Conservation (phyloP, 1,140 invertebrate genomes). For the Drosophila sulfurigaster region DNA sequence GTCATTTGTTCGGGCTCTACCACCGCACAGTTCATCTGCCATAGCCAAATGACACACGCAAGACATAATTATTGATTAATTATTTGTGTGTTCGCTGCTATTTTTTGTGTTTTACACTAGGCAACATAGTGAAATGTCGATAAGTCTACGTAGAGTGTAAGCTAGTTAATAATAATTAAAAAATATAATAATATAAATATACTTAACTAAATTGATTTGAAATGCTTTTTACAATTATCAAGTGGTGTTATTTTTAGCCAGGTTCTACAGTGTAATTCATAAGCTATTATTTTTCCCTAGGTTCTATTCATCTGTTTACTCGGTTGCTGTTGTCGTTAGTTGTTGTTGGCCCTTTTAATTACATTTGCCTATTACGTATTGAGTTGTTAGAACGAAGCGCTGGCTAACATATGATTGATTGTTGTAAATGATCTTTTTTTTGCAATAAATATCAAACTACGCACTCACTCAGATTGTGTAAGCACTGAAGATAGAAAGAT, state of each 20-base stretch:
- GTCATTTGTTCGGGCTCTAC: conserved; percentile 1
- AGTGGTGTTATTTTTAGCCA: not conserved
- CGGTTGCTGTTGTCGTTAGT: not conserved
- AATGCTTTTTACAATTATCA: not conserved
- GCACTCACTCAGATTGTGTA: conserved; percentile 22
- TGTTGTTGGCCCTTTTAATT: conserved; percentile 26
- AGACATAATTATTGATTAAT: conserved; percentile 75
- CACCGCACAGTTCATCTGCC: conserved; percentile 5
- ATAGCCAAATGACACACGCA: conserved; percentile 47
- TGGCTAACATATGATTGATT: conserved; percentile 34
- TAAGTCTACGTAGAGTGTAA: not conserved
- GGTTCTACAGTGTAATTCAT: conserved; percentile 26
- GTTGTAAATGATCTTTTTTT: conserved; percentile 34
- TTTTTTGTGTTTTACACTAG: conserved; percentile 9
- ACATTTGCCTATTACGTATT: conserved; percentile 32
- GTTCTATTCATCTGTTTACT: conserved; percentile 3
- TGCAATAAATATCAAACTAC: conserved; percentile 34
- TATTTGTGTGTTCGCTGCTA: conserved; percentile 29
- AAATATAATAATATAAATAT: not conserved
- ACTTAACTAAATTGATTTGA: not conserved
- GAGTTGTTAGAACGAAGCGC: conserved; percentile 20
- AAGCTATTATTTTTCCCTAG: conserved; percentile 15
- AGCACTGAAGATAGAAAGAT: conserved; percentile 16
- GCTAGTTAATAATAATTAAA: not conserved
- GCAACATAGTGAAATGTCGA: not conserved